phyloP scores from a whole-genome alignment of 2,113 vertebrate genomes.

The Ciconia maguari region DNA sequence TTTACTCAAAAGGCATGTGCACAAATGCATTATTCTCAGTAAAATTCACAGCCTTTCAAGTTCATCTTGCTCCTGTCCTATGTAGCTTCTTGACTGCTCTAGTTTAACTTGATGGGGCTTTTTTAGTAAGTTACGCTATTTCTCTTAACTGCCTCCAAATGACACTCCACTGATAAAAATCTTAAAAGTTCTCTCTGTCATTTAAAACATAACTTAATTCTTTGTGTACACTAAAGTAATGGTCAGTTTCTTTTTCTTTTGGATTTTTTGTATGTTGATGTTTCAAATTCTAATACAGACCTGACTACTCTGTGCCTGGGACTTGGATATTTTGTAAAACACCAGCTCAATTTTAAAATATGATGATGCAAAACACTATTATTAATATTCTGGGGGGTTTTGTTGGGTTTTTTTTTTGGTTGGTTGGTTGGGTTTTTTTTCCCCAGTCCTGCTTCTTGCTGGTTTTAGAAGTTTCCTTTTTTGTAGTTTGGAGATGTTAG shows the following conservation, averaged over 20 bases:
- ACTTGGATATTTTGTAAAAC: neutral
- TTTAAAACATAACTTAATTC: neutral
- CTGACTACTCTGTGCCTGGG: neutral
- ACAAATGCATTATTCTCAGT: neutral
- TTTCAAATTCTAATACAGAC: neutral
- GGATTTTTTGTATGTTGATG: neutral
- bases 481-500: neutral
- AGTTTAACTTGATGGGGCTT: neutral
- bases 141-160: neutral
- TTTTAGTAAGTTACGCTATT: neutral
- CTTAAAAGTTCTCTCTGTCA: neutral
- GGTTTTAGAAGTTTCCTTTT: neutral
- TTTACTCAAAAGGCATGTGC: neutral
- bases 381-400: neutral
- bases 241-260: neutral
- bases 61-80: neutral
- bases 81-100: neutral
- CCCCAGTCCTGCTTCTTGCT: neutral
- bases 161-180: neutral
- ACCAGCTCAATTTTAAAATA: neutral
- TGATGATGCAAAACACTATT: neutral
- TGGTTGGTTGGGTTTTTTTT: neutral
- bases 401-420: neutral
- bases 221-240: neutral
- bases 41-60: neutral